phyloP scores from a whole-genome alignment of 2,797 vertebrate species.

The Fistularia tabacaria region DNA sequence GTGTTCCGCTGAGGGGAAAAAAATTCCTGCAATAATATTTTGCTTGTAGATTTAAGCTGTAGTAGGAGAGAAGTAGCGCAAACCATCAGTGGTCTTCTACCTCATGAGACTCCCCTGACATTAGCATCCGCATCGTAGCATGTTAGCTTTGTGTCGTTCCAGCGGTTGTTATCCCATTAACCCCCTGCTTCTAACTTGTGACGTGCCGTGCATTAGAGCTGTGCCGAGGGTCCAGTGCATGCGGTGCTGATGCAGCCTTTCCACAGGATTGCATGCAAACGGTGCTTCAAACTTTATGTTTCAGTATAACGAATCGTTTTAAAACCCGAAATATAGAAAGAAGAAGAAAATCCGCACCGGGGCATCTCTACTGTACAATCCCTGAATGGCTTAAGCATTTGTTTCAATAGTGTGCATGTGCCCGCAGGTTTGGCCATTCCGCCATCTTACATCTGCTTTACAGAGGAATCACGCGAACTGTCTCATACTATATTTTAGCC shows the following conservation, averaged over 20 bases:
- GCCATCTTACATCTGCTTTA: not conserved
- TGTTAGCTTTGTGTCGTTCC: slow-evolving; percentile 12
- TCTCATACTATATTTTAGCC: not conserved
- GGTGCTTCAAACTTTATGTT: too few species aligned
- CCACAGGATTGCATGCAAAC: too few species aligned
- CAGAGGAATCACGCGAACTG: too few species aligned
- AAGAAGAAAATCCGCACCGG: too few species aligned
- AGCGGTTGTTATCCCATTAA: slow-evolving; percentile 15
- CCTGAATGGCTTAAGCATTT: slow-evolving; percentile 38
- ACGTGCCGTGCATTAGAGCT: not conserved
- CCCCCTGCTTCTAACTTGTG: slow-evolving; percentile 6
- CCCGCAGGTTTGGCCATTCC: slow-evolving; percentile 12
- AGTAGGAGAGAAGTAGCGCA: slow-evolving; percentile 21
- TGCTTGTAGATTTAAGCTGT: slow-evolving; percentile 16
- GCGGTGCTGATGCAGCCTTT: too few species aligned
- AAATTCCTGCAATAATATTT: slow-evolving; percentile 1
- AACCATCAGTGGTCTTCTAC: slow-evolving; percentile 15
- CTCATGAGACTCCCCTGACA: slow-evolving; percentile 28
- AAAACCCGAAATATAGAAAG: too few species aligned
- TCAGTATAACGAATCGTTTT: too few species aligned
- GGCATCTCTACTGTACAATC: not conserved
- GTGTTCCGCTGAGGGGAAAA: slow-evolving; percentile 59
- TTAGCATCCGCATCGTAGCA: slow-evolving; percentile 1
- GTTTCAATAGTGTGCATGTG: slow-evolving; percentile 14
- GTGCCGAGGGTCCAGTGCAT: too few species aligned